Conservation (phyloP, 35 echinoderm and acorn worm genomes). For the Antedon bifida region DNA sequence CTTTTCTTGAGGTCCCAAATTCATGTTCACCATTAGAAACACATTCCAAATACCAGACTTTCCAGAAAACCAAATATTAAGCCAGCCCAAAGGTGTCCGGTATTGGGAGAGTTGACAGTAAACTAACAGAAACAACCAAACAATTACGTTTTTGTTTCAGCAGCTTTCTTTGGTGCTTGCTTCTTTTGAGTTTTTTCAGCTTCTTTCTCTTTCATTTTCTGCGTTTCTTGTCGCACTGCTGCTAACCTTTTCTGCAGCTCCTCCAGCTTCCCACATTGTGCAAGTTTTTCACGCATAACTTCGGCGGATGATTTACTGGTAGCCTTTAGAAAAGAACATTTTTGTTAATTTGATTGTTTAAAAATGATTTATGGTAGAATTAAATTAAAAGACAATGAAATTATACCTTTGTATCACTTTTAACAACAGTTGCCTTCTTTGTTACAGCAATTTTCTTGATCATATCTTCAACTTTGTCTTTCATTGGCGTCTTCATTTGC, state of each 20-base stretch:
- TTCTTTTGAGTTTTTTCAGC: not conserved
- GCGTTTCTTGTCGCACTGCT: constrained; percentile 37
- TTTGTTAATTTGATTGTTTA: too few relatives aligned
- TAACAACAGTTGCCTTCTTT: not conserved
- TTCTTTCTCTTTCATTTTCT: constrained; percentile 24
- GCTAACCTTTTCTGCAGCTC: constrained; percentile 64
- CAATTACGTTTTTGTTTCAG: not conserved
- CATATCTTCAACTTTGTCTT: too few relatives aligned
- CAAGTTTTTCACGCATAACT: constrained; percentile 30
- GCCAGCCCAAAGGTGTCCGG: too few relatives aligned
- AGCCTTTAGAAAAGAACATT: not conserved
- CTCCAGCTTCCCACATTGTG: constrained; percentile 56
- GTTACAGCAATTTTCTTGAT: constrained; percentile 1
- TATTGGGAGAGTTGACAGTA: too few relatives aligned
- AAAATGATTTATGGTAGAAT: too few relatives aligned
- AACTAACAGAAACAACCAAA: too few relatives aligned
- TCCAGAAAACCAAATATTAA: too few relatives aligned
- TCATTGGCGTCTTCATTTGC: not conserved
- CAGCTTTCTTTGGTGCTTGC: constrained; percentile 13
- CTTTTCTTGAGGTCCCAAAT: too few relatives aligned
- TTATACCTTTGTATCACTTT: too few relatives aligned
- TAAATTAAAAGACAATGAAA: too few relatives aligned
- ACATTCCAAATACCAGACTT: too few relatives aligned
- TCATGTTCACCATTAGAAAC: too few relatives aligned
- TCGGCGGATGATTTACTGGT: constrained; percentile 1